Evolutionary conservation across 2,113 vertebrate genomes (phyloP), one percentile per base, ranked within the genome.

Genomic region (Podilymbus podiceps): DNA sequence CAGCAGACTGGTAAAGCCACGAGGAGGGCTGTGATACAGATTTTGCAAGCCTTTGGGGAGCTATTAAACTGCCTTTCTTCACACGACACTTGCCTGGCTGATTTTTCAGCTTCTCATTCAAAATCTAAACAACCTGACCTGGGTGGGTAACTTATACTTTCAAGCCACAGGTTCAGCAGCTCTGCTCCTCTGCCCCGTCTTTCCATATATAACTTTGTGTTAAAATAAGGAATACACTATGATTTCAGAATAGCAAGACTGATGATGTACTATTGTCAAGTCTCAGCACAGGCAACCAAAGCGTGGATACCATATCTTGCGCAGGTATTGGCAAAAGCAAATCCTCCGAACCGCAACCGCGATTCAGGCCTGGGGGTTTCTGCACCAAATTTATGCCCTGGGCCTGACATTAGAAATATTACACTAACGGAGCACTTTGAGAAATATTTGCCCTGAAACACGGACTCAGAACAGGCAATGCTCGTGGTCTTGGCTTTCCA

Each of bases 261-360:
- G 18, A 22, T 2, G 27, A 47, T 2, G 8, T 1, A 12, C 30
- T n/a, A 4, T 3, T 9, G 20, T 8, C 46, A 19, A 24, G 30
- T 6, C 30, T 27, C 62, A 6, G 1, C 10, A 7, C 53, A 47
- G 16, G 47, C 47, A 53, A n/a, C 30, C 52, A 1, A 47, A 31
- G 40, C 4, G 52, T 0, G 0, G 24, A 31, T 2, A 18, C 28
- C 11, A 0, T 1, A 31, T 4, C 88, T 10, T 20, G 42, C 75
- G 59, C 27, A 53, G 42, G 38, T 18, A 50, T 0, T 19, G 35
- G 31, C 79, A 69, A 59, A 53, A 46, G 75, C 42, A 83, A 84
- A 55, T 16, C 31, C 68, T 30, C 68, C 11, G 33, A 47, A 75
- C 52, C 79, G 42, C 20, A 46, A 15, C 38, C 18, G 27, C 0